Evolutionary conservation across 2,113 vertebrate genomes (phyloP), one percentile per base, ranked within the genome.

Genomic region (Fregata magnificens): DNA sequence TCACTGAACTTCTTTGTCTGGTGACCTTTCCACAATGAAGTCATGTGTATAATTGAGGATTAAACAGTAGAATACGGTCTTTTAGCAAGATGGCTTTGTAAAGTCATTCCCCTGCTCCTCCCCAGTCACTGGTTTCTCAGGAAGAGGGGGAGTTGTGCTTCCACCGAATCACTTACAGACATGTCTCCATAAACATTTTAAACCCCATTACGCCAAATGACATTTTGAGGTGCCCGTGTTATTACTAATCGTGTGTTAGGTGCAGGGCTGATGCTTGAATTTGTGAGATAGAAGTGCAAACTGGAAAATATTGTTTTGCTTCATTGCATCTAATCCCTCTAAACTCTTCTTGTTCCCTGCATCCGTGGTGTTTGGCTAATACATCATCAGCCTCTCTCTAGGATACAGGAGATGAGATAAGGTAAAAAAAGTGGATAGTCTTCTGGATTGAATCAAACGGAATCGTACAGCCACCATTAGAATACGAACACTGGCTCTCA

Each of bases 11-110:
- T 4, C 92, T 86, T 77, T 98, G 91, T 86, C 36, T 94, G 45
- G 18, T 92, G 95, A 93, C 96, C 92, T 95, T 93, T 94, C 49
- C 53, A 55, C 36, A 17, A 5, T 5, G 88, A 73, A 95, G 80
- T 94, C 94, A 95, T 90, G 90, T 72, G 80, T 87, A 7, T 87
- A 86, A 93, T 40, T 42, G 53, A 66, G 82, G 92, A 97, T 97
- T 91, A 93, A 94, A 79, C 24, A 70, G 55, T 56, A 89, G 88
- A 92, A 85, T 81, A 32, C 66, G 36, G 47, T 38, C 93, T 82
- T 94, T 93, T 91, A 93, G 87, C 78, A 38, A 58, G 26, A 47
- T 8, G 52, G 58, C 42, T 88, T 90, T 70, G 69, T 63, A 17
- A 36, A 77, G 50, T 40, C 2, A 1, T 40, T 31, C 31, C 24